These are phyloP conservation scores for Brachypterus glaber DNA, from an alignment of 2,888 invertebrate species.

Conservation along the genomic window DNA sequence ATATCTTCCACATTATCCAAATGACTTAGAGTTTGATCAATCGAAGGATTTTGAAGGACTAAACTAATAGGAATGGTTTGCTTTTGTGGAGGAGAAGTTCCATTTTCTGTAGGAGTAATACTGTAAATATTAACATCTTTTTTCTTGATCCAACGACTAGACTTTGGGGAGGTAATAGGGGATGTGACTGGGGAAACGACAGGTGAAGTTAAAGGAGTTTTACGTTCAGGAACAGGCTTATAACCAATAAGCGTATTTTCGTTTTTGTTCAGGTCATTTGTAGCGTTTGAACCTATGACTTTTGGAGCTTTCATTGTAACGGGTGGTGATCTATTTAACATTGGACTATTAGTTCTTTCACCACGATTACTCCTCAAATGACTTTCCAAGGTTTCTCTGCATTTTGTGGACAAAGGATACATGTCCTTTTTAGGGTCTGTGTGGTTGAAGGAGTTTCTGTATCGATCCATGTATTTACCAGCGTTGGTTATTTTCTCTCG, in stretches of 20 bases:
- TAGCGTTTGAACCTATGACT: slow-evolving; percentile 32
- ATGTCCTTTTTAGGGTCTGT: slow-evolving; percentile 24
- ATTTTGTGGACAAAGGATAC: slow-evolving; percentile 26
- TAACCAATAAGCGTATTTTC: slow-evolving; percentile 45
- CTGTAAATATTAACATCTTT: slow-evolving; percentile 33
- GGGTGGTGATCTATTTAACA: slow-evolving; percentile 25
- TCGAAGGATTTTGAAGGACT: too few relatives aligned
- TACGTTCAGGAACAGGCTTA: slow-evolving; percentile 44
- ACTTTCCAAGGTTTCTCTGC: slow-evolving; percentile 15
- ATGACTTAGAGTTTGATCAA: slow-evolving; percentile 34
- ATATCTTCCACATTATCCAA: slow-evolving; percentile 39
- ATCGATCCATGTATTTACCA: slow-evolving; percentile 38
- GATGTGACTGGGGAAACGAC: slow-evolving; percentile 15
- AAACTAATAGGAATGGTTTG: neutral
- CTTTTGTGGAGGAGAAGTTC: too few relatives aligned
- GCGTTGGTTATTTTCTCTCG: slow-evolving; percentile 34
- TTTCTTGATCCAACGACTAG: slow-evolving; percentile 24
- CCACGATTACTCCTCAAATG: neutral
- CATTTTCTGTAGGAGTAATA: slow-evolving; percentile 21
- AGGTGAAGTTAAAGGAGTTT: slow-evolving; percentile 20
- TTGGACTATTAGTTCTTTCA: slow-evolving; percentile 26
- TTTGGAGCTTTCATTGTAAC: slow-evolving; percentile 24
- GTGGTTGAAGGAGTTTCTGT: slow-evolving; percentile 33
- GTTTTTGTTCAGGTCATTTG: slow-evolving; percentile 36
- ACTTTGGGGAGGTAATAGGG: slow-evolving; percentile 22